Evolutionary conservation across 2,797 vertebrate species (phyloP).

Genomic region (Macropodus opercularis): DNA sequence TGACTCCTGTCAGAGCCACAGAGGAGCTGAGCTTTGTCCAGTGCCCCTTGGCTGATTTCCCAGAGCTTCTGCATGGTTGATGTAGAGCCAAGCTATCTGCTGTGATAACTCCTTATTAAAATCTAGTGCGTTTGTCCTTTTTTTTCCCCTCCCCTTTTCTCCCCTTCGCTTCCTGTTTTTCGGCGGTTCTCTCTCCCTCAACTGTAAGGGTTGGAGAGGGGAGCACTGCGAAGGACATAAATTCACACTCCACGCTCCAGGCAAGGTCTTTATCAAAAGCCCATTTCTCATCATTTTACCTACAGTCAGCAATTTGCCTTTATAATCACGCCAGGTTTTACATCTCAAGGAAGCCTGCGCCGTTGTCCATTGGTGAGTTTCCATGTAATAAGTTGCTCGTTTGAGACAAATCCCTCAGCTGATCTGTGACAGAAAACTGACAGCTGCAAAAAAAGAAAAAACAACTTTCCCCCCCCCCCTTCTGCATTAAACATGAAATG

Average conservation of each 20-base stretch:
- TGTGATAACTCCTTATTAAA: conserved; percentile 81
- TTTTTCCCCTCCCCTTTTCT: conserved; percentile 39
- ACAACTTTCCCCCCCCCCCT: no score
- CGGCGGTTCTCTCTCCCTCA: conserved; percentile 34
- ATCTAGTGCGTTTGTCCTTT: conserved; percentile 74
- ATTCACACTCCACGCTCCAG: conserved; percentile 72
- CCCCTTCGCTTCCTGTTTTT: conserved; percentile 30
- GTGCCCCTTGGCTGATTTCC: conserved; percentile 68
- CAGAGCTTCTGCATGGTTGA: conserved; percentile 66
- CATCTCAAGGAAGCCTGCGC: conserved; percentile 36
- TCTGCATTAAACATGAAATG: conserved; percentile 71
- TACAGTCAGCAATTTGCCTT: conserved; percentile 77
- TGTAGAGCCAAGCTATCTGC: conserved; percentile 69
- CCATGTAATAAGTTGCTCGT: conserved; percentile 38
- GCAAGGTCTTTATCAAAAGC: conserved; percentile 81
- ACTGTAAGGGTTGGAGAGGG: conserved; percentile 19
- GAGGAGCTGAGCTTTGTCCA: conserved; percentile 63
- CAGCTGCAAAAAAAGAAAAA: conserved; percentile 33
- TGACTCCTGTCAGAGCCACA: conserved; percentile 43
- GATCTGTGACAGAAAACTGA: conserved; percentile 40
- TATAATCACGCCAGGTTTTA: conserved; percentile 74
- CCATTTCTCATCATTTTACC: conserved; percentile 80
- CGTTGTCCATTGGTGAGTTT: conserved; percentile 42
- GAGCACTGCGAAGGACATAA: conserved; percentile 72
- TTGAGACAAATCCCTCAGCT: conserved; percentile 26